Conservation (phyloP, 1,140 invertebrate genomes). For the Akabosia matsudoensis region DNA sequence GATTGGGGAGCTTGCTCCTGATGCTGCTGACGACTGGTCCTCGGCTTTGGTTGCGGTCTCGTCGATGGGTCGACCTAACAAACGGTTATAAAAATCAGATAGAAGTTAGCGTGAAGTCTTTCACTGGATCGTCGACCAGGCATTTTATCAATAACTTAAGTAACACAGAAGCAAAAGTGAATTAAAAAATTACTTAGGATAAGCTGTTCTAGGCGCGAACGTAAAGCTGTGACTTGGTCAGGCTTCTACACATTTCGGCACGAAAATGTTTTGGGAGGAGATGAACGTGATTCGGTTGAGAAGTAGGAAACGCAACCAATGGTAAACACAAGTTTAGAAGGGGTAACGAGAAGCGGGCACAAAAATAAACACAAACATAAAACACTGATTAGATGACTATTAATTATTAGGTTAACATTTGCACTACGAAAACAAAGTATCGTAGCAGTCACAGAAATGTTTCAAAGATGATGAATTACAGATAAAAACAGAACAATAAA, state of each 20-base stretch:
- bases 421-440: no score
- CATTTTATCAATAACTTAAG: no score
- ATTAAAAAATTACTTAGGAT: conserved; percentile 38
- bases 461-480: neutral
- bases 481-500: neutral
- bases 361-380: neutral
- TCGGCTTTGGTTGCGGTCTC: conserved; percentile 34
- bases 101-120: neutral
- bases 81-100: neutral
- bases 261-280: neutral
- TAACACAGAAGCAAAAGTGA: neutral
- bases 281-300: conserved; percentile 8
- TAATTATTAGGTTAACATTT: no score
- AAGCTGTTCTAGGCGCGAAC: conserved; percentile 39
- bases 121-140: no score
- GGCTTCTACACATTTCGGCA: conserved; percentile 30
- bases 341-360: neutral
- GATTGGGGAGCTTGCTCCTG: neutral
- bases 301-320: conserved; percentile 9
- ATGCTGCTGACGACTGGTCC: conserved; percentile 18
- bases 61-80: conserved; percentile 31
- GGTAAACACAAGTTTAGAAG: neutral
- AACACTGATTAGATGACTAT: neutral
- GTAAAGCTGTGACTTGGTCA: conserved; percentile 40
- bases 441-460: no score